Conservation (phyloP, 2,113 vertebrate species). For the Chrysemys picta region DNA sequence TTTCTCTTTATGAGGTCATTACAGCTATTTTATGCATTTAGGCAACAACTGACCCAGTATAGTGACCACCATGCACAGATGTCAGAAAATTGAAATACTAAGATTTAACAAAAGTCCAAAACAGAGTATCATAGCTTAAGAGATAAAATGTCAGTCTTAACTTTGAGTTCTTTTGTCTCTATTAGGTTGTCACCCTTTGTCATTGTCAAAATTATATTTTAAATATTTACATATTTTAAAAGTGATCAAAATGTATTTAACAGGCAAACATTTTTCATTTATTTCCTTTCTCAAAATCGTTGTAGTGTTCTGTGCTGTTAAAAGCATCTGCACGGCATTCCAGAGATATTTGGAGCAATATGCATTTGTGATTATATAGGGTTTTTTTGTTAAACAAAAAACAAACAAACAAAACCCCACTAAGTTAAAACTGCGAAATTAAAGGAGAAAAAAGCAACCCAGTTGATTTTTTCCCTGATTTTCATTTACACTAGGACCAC, state of each 20-base stretch:
- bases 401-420: not conserved
- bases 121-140: not conserved
- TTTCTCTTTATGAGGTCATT: not conserved
- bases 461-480: not conserved
- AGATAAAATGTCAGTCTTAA: slow-evolving; percentile 16
- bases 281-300: not conserved
- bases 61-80: not conserved
- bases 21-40: not conserved
- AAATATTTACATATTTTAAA: slow-evolving; percentile 54
- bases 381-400: no score
- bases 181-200: slow-evolving; percentile 51
- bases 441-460: not conserved
- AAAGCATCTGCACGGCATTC: not conserved
- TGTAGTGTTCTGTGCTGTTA: not conserved
- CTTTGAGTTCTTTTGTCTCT: slow-evolving; percentile 23
- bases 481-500: not conserved
- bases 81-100: not conserved
- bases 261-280: not conserved
- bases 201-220: slow-evolving; percentile 45
- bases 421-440: not conserved
- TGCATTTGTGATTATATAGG: not conserved
- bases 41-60: not conserved
- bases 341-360: not conserved
- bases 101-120: not conserved
- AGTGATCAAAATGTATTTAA: slow-evolving; percentile 32